Percentiles rank a stretch among this genome's conserved stretches.
Evolutionary conservation across 2,797 vertebrate species (phyloP).

Genomic region (Malacoraja senta): DNA sequence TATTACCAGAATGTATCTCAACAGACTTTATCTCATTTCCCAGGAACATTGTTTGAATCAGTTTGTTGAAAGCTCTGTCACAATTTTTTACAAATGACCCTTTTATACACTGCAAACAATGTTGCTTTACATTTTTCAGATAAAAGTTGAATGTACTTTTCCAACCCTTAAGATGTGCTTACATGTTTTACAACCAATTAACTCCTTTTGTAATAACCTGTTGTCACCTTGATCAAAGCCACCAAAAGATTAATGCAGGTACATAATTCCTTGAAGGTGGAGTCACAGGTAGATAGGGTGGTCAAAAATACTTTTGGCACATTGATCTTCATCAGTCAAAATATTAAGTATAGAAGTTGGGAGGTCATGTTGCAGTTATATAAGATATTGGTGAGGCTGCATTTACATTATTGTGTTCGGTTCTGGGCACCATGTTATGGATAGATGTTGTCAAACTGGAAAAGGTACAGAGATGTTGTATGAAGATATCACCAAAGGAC

Average conservation of each 20-base stretch:
- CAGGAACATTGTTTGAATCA: not conserved
- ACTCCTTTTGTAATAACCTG: not conserved
- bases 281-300: too few relatives aligned
- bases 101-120: not conserved
- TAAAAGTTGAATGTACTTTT: not conserved
- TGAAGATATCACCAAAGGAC: too few relatives aligned
- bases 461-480: too few relatives aligned
- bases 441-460: too few relatives aligned
- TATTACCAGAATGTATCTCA: not conserved
- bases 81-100: not conserved
- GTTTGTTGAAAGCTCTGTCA: not conserved
- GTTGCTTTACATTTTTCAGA: not conserved
- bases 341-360: too few relatives aligned
- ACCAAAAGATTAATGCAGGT: not conserved
- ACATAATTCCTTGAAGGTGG: too few relatives aligned
- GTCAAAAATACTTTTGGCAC: too few relatives aligned
- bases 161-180: not conserved
- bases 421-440: too few relatives aligned
- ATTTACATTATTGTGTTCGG: too few relatives aligned
- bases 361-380: too few relatives aligned
- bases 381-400: too few relatives aligned
- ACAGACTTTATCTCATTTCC: not conserved
- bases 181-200: not conserved
- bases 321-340: too few relatives aligned
- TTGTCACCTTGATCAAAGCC: not conserved